Percentiles rank a stretch among this genome's conserved stretches.
phyloP scores from a whole-genome alignment of 2,113 vertebrate species.

The Regulus satrapa region DNA sequence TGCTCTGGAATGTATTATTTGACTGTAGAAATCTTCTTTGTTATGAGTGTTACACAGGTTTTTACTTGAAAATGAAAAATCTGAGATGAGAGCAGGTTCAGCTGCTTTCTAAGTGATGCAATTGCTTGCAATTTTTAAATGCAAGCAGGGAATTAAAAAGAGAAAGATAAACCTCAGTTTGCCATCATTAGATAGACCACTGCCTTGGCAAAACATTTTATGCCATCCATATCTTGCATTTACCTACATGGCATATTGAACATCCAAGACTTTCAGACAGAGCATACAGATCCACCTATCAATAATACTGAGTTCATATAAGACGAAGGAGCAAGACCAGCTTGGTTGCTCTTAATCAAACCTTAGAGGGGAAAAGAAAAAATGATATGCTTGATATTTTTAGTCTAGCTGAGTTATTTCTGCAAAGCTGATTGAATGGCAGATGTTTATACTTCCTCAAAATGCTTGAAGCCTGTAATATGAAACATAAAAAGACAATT shows the following conservation, averaged over 20 bases:
- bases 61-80: background rate
- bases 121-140: background rate
- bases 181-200: background rate
- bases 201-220: background rate
- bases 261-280: background rate
- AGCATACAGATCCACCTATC: background rate
- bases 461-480: constrained; percentile 44
- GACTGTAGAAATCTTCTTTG: background rate
- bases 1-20: background rate
- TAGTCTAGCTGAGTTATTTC: constrained; percentile 3
- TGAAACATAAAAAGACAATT: constrained; percentile 22
- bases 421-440: constrained; percentile 18
- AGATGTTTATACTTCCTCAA: constrained; percentile 28
- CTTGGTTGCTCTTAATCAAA: background rate
- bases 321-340: background rate
- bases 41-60: background rate
- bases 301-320: background rate
- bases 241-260: background rate
- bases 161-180: background rate
- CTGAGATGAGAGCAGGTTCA: background rate
- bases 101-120: background rate
- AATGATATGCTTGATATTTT: background rate
- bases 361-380: background rate
- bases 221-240: background rate
- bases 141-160: background rate